Evolutionary conservation across 2,888 invertebrate species (phyloP), one percentile per base, ranked within the genome.

Genomic region (Luperina testacea): DNA sequence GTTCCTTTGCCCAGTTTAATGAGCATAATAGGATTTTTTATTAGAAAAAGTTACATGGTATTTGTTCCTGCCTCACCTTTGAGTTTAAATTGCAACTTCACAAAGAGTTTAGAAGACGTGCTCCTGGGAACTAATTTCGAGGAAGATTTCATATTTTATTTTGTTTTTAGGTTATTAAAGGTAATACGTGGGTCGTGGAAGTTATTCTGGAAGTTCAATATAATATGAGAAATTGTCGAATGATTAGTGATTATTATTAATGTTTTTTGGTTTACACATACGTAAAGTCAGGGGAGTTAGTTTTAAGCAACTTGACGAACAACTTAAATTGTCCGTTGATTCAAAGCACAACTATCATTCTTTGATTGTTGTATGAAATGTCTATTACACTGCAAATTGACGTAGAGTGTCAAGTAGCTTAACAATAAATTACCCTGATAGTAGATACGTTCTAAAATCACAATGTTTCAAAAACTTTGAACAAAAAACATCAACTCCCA

Each of bases 21-120:
- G 82, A 88, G 80, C 73, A 75, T 84, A 86, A 87, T 84, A 81
- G 81, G 80, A 83, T 86, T 86, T 84, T 85, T 84, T 87, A 87
- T 84, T 77, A 82, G 63, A 63, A 83, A 89, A 88, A 84, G 84
- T 86, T 86, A 79, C 78, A 78, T 79, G 72, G 75, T 72, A 70
- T 84, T 78, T 69, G 13, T 72, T 42, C 53, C 27, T 11, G 42
- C 64, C 65, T 71, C 63, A 82, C 69, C 74, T 79, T 80, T 79
- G 72, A 70, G 71, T 72, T 75, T 42, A 85, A 77, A 82, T 80
- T 83, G 59, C 72, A 69, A 64, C 45, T 75, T 81, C 17, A 72
- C 80, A 75, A 80, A 82, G 80, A 74, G 38, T n/a, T 67, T 53
- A 38, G n/a, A 76, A 45, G 45, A 38, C 9, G 13, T 61, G 4